Conservation (phyloP, 1,140 invertebrate genomes). For the Drosophila nigrodunni region DNA sequence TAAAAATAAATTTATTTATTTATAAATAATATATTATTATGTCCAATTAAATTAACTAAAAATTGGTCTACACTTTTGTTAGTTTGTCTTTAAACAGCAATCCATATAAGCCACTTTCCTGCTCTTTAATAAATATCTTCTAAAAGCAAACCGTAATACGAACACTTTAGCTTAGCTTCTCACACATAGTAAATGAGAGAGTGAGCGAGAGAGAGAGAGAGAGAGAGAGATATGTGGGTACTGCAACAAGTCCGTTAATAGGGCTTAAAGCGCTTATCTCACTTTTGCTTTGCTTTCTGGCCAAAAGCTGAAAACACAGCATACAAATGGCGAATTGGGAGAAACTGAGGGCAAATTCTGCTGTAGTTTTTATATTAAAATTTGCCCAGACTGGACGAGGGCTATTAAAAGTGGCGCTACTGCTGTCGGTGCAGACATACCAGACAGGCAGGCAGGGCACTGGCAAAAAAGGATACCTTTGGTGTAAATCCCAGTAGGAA, state of each 20-base stretch:
- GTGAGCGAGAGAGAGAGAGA: neutral
- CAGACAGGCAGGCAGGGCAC: conserved; percentile 21
- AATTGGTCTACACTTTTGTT: too few species aligned
- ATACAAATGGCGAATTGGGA: conserved; percentile 51
- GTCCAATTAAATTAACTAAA: too few species aligned
- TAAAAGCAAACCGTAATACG: neutral
- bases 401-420: conserved; percentile 65
- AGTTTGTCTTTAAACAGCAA: too few species aligned
- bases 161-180: conserved; percentile 39
- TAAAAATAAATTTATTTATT: too few species aligned
- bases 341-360: conserved; percentile 14
- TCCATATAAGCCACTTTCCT: neutral
- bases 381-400: conserved; percentile 68
- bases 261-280: conserved; percentile 78
- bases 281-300: conserved; percentile 40
- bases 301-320: conserved; percentile 37
- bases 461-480: conserved; percentile 60
- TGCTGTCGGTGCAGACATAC: conserved; percentile 9
- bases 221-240: neutral
- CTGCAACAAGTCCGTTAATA: conserved; percentile 58
- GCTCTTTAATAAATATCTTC: conserved; percentile 27
- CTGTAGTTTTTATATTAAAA: conserved; percentile 82
- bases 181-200: conserved; percentile 8
- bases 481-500: conserved; percentile 78
- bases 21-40: too few species aligned